These are phyloP conservation scores for Acridotheres tristis DNA, from an alignment of 2,797 vertebrate genomes.

Conservation along the genomic window DNA sequence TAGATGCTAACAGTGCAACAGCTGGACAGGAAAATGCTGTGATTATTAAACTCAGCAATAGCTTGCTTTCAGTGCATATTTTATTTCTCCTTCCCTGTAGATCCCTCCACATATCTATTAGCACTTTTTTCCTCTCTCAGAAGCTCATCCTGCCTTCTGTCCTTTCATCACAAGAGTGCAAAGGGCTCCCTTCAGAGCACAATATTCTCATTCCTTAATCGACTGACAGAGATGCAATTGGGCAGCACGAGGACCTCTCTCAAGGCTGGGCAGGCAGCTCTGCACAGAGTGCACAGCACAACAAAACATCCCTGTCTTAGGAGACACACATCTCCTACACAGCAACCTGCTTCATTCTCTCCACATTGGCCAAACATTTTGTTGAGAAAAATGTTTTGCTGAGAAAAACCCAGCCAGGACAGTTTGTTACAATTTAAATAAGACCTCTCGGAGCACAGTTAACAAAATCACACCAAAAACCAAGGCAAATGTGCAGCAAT, in stretches of 20 bases:
- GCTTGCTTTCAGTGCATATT: background rate
- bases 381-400: no score
- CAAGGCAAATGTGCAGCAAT: background rate
- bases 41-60: background rate
- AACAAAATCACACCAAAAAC: background rate
- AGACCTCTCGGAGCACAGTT: background rate
- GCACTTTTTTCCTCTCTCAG: background rate
- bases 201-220: background rate
- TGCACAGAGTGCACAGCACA: background rate
- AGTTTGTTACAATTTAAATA: background rate
- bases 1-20: background rate
- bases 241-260: background rate
- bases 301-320: background rate
- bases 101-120: background rate
- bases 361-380: background rate
- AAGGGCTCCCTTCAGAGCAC: background rate
- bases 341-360: background rate
- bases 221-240: background rate
- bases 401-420: background rate
- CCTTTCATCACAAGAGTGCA: background rate
- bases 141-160: background rate
- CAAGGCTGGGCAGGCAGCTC: background rate
- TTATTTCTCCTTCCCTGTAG: background rate
- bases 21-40: background rate
- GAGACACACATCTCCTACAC: background rate